phyloP scores from a whole-genome alignment of 2,888 invertebrate genomes.

The Rhingia campestris region DNA sequence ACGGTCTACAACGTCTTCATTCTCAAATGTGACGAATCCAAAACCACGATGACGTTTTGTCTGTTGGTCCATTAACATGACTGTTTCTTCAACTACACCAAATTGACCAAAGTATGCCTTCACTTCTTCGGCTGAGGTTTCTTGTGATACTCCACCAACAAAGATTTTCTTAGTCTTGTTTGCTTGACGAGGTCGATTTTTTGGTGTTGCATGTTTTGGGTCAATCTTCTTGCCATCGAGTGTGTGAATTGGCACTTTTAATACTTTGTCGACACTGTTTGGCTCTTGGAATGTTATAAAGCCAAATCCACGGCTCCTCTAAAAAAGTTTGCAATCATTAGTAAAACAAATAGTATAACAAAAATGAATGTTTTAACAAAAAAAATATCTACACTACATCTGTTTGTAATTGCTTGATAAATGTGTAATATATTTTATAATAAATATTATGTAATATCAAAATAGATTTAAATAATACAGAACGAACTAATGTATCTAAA shows the following conservation, averaged over 20 bases:
- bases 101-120: conserved; percentile 95
- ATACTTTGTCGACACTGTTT: conserved; percentile 94
- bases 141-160: conserved; percentile 95
- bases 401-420: background rate
- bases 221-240: conserved; percentile 97
- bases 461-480: conserved; percentile 19
- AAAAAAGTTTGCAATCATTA: conserved; percentile 81
- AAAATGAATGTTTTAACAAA: background rate
- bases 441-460: conserved; percentile 1
- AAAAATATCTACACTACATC: conserved; percentile 21
- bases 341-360: conserved; percentile 9
- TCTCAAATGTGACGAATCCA: conserved; percentile 95
- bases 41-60: conserved; percentile 95
- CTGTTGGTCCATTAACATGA: conserved; percentile 97
- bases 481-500: conserved; percentile 32
- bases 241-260: conserved; percentile 94
- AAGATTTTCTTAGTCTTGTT: conserved; percentile 96
- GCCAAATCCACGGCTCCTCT: conserved; percentile 96
- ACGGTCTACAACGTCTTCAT: conserved; percentile 94
- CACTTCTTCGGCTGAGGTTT: conserved; percentile 95
- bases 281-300: conserved; percentile 97
- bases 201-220: conserved; percentile 96
- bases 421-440: background rate
- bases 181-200: conserved; percentile 92
- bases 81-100: conserved; percentile 94